phyloP scores from a whole-genome alignment of 2,888 invertebrate species.

The Drosophila aldrichi region DNA sequence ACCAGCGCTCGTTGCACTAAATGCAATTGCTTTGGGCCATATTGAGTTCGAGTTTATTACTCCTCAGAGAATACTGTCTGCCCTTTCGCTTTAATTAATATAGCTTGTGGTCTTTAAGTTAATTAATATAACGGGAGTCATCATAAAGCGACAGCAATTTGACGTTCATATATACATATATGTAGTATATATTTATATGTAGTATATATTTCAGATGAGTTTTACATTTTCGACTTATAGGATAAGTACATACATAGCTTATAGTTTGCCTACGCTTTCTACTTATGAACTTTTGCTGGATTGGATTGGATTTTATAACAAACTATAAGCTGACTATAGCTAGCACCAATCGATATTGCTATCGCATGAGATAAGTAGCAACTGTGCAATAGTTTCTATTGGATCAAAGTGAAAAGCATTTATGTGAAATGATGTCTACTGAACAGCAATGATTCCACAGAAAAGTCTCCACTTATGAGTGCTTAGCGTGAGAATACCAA shows the following conservation, averaged over 20 bases:
- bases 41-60: slow-evolving; percentile 22
- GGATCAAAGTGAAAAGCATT: not conserved
- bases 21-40: slow-evolving; percentile 4
- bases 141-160: not conserved
- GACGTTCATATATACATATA: too few species aligned
- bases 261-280: not conserved
- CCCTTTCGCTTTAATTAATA: not conserved
- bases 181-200: too few species aligned
- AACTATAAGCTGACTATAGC: not conserved
- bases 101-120: slow-evolving; percentile 2
- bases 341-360: not conserved
- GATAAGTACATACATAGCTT: not conserved
- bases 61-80: slow-evolving; percentile 19
- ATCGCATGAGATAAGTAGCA: not conserved
- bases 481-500: not conserved
- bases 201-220: not conserved
- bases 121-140: slow-evolving; percentile 22
- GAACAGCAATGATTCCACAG: not conserved
- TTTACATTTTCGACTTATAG: not conserved
- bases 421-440: not conserved
- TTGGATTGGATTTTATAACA: not conserved
- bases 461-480: not conserved
- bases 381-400: not conserved
- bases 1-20: slow-evolving; percentile 3
- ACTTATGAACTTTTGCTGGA: not conserved